Base-by-base conservation (phyloP, 2,113 vertebrate genomes). In the Calypte anna region DNA sequence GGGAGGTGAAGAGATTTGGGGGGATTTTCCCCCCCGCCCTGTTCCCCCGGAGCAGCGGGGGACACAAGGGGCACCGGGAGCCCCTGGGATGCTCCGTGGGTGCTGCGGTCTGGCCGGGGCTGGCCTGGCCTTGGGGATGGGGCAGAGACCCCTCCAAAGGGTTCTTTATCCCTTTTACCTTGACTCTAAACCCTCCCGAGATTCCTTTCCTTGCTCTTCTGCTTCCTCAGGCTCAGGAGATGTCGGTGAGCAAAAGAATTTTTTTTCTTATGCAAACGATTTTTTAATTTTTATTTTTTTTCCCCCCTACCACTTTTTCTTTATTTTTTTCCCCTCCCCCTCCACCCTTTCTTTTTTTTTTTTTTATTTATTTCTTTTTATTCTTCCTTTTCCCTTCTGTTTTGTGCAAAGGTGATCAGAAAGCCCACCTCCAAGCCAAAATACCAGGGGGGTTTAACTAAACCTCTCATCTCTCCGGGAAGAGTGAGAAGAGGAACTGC, bases 371-470 rank as follows among this genome's bases (percentile, higher is more conserved):
- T 51, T 22, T 36, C 27, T 30, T 31, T n/a, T 15, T 57, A 38
- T 14, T 30, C 13, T 43, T 57, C 27, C 14, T 89, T 40, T 43
- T 10, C 54, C 59, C 19, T 23, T 33, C 36, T 27, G 66, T 74
- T 62, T 30, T 44, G 36, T 11, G 54, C 15, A 15, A 7, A 59
- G 38, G 21, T 1, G 50, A 74, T 25, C 61, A 3, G 63, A 10
- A 36, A 64, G 33, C 13, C 62, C 86, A 5, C 4, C 50, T 12
- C 23, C 16, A 8, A 6, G 0, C 38, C 50, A 1, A 53, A 17
- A 20, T 20, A 4, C 40, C n/a, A 1, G 11, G 3, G 0, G 0
- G 31, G 53, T 14, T 3, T 5, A 3, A 7, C 61, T 5, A 2
- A 28, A 14, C 55, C 48, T 43, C 17, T 5, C 2, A 1, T 1